These are phyloP conservation scores for Tetragonula carbonaria DNA, from an alignment of 2,888 invertebrate genomes.

Conservation along the genomic window DNA sequence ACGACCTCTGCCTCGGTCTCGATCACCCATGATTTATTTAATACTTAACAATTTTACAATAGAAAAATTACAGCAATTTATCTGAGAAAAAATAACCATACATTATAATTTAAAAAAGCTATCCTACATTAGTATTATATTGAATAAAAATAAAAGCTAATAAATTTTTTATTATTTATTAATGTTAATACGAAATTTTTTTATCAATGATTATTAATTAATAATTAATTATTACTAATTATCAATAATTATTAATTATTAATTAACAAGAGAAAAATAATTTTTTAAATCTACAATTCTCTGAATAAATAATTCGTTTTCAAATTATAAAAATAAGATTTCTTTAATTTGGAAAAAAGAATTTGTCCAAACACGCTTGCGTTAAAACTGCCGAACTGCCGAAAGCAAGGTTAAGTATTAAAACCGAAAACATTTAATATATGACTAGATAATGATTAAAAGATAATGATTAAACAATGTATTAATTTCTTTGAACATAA, in stretches of 20 bases:
- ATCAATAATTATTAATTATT: not conserved
- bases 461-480: too few relatives aligned
- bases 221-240: too few relatives aligned
- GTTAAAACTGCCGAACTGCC: not conserved
- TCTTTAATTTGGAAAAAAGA: not conserved
- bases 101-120: not conserved
- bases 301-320: not conserved
- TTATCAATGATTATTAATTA: too few relatives aligned
- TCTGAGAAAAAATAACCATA: not conserved
- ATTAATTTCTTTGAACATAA: not conserved
- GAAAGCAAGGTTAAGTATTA: not conserved
- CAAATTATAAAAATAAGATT: not conserved
- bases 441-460: not conserved
- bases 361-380: not conserved
- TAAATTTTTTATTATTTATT: too few relatives aligned
- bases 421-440: not conserved
- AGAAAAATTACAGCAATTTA: not conserved
- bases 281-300: not conserved
- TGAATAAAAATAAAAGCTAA: not conserved
- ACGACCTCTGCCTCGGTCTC: not conserved
- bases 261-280: not conserved
- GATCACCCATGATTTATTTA: conserved; percentile 16
- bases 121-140: not conserved
- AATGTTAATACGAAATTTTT: too few relatives aligned
- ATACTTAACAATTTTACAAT: conserved; percentile 2